Conservation (phyloP, 1,140 invertebrate species). For the Procambarus clarkii region DNA sequence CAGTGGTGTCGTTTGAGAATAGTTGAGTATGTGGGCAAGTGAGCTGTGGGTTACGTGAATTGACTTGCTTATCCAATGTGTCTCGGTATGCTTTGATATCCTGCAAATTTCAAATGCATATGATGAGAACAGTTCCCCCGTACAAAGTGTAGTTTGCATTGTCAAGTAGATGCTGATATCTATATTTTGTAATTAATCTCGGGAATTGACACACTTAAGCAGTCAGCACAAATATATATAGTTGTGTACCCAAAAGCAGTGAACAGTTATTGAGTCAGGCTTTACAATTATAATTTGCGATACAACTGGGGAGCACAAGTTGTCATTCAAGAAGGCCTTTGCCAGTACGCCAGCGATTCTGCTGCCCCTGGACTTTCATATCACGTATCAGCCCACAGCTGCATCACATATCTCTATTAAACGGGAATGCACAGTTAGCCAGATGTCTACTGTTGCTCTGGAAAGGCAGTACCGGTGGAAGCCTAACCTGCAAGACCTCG, state of each 20-base stretch:
- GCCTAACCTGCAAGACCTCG: slow-evolving; percentile 20
- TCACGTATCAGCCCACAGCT: not conserved
- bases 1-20: not conserved
- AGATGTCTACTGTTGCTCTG: slow-evolving; percentile 44
- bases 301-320: not conserved
- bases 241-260: slow-evolving; percentile 22
- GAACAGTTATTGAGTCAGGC: slow-evolving; percentile 20
- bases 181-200: not conserved
- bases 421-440: slow-evolving; percentile 28
- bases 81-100: not conserved
- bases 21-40: slow-evolving; percentile 11
- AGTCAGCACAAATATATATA: slow-evolving; percentile 17
- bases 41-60: slow-evolving; percentile 14
- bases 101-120: not conserved
- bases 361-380: not conserved
- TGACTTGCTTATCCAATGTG: slow-evolving; percentile 23
- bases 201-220: slow-evolving; percentile 3
- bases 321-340: not conserved
- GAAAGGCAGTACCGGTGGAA: slow-evolving; percentile 47
- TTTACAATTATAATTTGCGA: not conserved
- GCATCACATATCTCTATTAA: not conserved
- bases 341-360: not conserved
- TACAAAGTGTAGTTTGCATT: slow-evolving; percentile 36
- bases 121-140: not conserved
- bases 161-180: slow-evolving; percentile 13